phyloP scores from a whole-genome alignment of 2,113 vertebrate species.

The Trachemys scripta region DNA sequence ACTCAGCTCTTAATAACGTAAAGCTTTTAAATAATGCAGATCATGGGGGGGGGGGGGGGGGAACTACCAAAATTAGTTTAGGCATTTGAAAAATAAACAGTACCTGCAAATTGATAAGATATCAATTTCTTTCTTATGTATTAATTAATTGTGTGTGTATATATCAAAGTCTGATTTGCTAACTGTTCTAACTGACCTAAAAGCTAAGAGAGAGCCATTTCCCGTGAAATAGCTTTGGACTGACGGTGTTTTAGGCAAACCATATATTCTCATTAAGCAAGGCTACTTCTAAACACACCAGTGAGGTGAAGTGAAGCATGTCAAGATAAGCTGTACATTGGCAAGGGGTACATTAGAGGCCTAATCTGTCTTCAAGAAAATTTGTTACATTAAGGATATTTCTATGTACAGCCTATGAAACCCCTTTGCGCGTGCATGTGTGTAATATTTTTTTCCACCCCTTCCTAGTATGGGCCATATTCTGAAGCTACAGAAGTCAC shows the following conservation, averaged over 20 bases:
- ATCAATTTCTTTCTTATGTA: neutral
- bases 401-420: neutral
- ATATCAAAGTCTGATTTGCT: neutral
- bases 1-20: neutral
- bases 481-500: conserved; percentile 90
- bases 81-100: neutral
- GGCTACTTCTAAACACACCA: neutral
- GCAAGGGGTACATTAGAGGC: neutral
- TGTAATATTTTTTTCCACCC: neutral
- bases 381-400: fast-evolving
- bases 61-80: neutral
- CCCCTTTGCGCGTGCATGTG: neutral
- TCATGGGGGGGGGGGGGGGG: neutral
- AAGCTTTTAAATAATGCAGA: neutral
- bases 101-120: neutral
- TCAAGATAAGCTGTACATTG: neutral
- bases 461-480: conserved; percentile 87
- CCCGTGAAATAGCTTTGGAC: neutral
- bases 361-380: neutral
- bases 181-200: neutral
- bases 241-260: neutral
- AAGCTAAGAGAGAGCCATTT: neutral
- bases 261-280: neutral
- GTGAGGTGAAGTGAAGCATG: neutral
- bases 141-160: neutral